Evolutionary conservation across 2,888 invertebrate species (phyloP).

Genomic region (Drosophila nr. perissopoda): DNA sequence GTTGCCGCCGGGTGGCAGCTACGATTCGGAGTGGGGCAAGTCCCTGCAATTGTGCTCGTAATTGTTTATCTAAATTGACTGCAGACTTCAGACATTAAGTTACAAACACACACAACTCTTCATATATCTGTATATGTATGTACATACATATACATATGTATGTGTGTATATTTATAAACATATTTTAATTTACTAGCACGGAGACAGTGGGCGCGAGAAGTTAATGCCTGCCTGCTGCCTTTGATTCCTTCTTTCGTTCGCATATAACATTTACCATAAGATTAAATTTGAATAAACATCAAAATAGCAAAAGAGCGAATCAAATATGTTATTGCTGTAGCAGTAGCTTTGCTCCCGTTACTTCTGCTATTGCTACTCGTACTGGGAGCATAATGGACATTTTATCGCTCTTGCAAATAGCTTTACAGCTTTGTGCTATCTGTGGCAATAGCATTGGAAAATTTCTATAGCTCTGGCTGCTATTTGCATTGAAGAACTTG

Average conservation of each 20-base stretch:
- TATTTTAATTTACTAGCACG: conserved; percentile 21
- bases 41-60: conserved; percentile 70
- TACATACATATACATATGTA: not conserved
- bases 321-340: not conserved
- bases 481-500: not conserved
- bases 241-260: not conserved
- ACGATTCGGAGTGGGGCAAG: not conserved
- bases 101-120: conserved; percentile 3
- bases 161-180: conserved; percentile 35
- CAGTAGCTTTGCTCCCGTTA: not conserved
- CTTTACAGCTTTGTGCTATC: no score
- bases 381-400: no score
- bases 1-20: conserved; percentile 16
- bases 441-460: no score
- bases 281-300: not conserved
- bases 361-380: not conserved
- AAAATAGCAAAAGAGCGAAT: not conserved
- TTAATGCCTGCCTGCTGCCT: conserved; percentile 8
- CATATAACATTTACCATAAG: not conserved
- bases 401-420: no score
- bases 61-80: conserved; percentile 77
- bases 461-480: no score
- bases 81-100: conserved; percentile 60
- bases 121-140: not conserved
- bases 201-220: conserved; percentile 35